Evolutionary conservation across 2,888 invertebrate genomes (phyloP).

Genomic region (Drosophila aldrichi): DNA sequence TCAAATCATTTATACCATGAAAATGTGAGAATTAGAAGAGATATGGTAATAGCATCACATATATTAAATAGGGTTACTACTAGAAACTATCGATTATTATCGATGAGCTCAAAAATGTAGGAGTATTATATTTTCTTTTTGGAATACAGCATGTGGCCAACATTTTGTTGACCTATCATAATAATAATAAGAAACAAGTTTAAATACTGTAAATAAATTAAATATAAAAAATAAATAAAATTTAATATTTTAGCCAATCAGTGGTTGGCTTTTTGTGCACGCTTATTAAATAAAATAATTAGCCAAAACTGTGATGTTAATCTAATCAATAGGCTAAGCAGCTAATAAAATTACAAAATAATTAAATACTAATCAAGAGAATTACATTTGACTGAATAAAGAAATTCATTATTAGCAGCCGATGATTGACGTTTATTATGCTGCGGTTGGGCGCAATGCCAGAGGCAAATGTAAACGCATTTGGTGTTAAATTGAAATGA

Average conservation of each 20-base stretch:
- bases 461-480: conserved; percentile 16
- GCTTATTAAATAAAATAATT: neutral
- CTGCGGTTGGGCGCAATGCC: neutral
- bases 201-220: neutral
- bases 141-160: too few relatives aligned
- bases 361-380: conserved; percentile 1
- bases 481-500: conserved; percentile 10
- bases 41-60: too few relatives aligned
- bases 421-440: conserved; percentile 28
- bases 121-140: too few relatives aligned
- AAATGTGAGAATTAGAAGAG: too few relatives aligned
- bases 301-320: neutral
- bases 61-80: too few relatives aligned
- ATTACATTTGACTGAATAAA: conserved; percentile 9
- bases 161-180: too few relatives aligned
- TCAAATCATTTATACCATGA: too few relatives aligned
- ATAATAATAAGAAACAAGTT: too few relatives aligned
- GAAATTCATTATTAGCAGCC: conserved; percentile 27
- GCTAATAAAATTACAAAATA: conserved; percentile 6
- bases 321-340: neutral
- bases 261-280: neutral
- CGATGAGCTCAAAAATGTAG: too few relatives aligned
- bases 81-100: too few relatives aligned
- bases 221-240: too few relatives aligned
- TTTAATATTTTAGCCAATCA: too few relatives aligned